Evolutionary conservation across 2,888 invertebrate species (phyloP), one percentile per base, ranked within the genome.

Genomic region (Adelognathus sp.): DNA sequence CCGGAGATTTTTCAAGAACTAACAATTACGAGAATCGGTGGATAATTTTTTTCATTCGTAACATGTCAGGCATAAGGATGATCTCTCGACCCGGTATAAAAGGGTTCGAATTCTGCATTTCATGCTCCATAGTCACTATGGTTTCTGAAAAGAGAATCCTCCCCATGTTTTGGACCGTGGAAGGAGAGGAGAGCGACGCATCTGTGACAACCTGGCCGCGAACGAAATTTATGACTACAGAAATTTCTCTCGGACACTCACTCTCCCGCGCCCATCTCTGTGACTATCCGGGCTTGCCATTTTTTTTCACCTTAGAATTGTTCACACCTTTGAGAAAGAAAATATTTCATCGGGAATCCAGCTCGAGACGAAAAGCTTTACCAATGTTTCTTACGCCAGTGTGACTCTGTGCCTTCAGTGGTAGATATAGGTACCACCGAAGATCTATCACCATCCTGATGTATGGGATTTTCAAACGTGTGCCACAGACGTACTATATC

Each of bases 161-260:
- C 31, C 36, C 41, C 56, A 52, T 58, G 1, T 24, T 7, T 9
- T 9, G n/a, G 36, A 27, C 9, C n/a, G 24, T n/a, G 16, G 39
- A 18, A 29, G 41, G 44, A 75, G 41, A 60, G 60, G 54, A 73
- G 69, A 70, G 71, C 76, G 84, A 83, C 81, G 79, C 80, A 79
- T 81, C 83, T 54, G 56, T 58, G 81, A 60, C 74, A 77, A 76
- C 54, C 82, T 82, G 86, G 86, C 86, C 86, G 86, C 85, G 84
- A 84, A 86, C 83, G 66, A 87, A 86, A 87, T 87, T 87, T 87
- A 87, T 87, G 86, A 81, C 63, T 75, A 69, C 69, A 63, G 64
- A 58, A 64, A 74, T 66, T 74, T 52, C 36, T 52, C 41, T 31
- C n/a, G 39, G 63, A 31, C 54, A 18, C 11, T 18, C 36, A 16